Evolutionary conservation across 2,888 invertebrate species (phyloP).

Genomic region (Euproctis similis): DNA sequence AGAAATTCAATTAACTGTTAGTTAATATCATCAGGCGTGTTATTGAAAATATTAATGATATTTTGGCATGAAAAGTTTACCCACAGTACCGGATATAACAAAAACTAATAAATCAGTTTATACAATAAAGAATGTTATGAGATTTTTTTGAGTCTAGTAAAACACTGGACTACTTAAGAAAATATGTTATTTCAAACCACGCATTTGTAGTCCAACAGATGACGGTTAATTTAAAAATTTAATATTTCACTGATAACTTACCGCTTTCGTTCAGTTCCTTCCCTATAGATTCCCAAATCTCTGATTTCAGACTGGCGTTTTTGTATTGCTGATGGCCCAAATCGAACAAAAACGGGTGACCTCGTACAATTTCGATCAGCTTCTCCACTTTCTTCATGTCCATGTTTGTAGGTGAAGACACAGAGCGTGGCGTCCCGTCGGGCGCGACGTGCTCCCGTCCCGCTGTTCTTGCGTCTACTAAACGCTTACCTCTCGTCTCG

Average conservation of each 20-base stretch:
- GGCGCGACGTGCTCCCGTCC: background rate
- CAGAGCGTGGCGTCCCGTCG: background rate
- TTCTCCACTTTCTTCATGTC: background rate
- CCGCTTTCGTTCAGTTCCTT: background rate
- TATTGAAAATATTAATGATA: slow-evolving; percentile 12
- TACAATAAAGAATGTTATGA: background rate
- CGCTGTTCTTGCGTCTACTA: too few species aligned
- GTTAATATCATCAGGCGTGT: slow-evolving; percentile 9
- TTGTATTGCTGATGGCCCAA: background rate
- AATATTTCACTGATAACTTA: background rate
- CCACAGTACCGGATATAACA: background rate
- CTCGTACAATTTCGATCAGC: background rate
- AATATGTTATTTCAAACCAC: background rate
- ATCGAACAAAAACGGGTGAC: background rate
- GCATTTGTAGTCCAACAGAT: background rate
- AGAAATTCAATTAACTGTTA: background rate
- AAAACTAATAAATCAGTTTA: background rate
- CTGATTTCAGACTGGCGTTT: background rate
- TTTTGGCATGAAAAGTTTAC: slow-evolving; percentile 7
- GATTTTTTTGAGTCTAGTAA: background rate
- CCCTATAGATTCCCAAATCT: background rate
- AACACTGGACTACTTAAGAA: background rate
- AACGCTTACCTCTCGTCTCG: background rate
- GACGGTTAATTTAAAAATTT: background rate
- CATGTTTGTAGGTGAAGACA: background rate